Base-by-base conservation (phyloP, 2,113 vertebrate genomes). In the Ictidomys tridecemlineatus region DNA sequence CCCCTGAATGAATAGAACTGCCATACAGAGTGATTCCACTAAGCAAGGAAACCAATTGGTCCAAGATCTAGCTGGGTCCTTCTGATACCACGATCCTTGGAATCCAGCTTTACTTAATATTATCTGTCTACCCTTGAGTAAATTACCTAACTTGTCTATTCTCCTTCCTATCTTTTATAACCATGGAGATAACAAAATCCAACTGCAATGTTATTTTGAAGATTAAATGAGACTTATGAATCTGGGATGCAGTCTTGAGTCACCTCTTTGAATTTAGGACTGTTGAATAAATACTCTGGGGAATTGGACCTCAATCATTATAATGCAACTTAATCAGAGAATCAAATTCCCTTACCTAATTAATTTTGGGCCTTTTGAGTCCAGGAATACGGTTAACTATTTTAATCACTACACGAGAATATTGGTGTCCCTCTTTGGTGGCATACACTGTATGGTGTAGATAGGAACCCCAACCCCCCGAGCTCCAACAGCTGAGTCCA, bases 271-370 rank as follows among this genome's bases (percentile, higher is more conserved):
- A 92, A 82, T 78, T 86, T 63, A 82, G 22, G 28, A 2, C 12
- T 92, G 90, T 94, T 56, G 77, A 93, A 56, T 67, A 87, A 45
- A 69, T 63, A 45, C 22, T 85, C 2, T 78, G 26, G 74, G 63
- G n/a, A 84, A 17, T 48, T 14, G 34, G 58, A 86, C 45, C 34
- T 89, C 69, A 32, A 1, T 85, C 4, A 63, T 85, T 69, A 80
- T n/a, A 61, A 51, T 61, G 6, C 93, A 85, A 85, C 63, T 95
- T 88, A 65, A 78, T 86, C 63, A 85, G 6, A 92, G 24, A 96
- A 24, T 83, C 45, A 89, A 61, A 73, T 90, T 80, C 17, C 30
- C 65, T 80, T 61, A 30, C 39, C 69, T 82, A 48, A 51, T 84
- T 65, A 5, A 85, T 2, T 89, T 93, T 20, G 1, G 18, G 73